Evolutionary conservation across 2,113 vertebrate species (phyloP).

Genomic region (Lepidothrix coronata): DNA sequence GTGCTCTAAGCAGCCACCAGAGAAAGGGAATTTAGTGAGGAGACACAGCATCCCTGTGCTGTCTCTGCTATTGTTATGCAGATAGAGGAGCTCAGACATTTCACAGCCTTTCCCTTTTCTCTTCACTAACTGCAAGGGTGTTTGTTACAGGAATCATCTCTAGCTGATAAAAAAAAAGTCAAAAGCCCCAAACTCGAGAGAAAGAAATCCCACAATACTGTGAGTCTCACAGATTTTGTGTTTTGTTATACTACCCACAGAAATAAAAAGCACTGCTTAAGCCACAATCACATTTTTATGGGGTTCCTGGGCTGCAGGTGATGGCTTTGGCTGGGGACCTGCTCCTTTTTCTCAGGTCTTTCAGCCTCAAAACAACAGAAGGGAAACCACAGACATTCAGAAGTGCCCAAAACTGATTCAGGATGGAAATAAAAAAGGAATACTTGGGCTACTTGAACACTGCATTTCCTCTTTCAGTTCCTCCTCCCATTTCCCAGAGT

Average conservation of each 20-base stretch:
- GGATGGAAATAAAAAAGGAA: neutral
- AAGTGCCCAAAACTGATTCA: neutral
- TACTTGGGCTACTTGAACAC: neutral
- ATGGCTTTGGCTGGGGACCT: fast-evolving
- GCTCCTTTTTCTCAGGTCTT: neutral
- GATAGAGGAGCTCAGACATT: neutral
- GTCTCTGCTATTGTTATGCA: neutral
- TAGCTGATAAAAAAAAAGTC: neutral
- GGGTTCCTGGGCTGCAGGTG: neutral
- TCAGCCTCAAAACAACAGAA: fast-evolving
- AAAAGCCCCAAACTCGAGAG: neutral
- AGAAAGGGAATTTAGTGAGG: neutral
- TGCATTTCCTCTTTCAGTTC: neutral
- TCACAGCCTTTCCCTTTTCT: neutral
- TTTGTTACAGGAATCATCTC: neutral
- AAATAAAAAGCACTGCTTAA: neutral
- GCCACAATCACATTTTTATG: neutral
- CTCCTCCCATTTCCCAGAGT: neutral
- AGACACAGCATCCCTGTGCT: neutral
- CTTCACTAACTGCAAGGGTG: neutral
- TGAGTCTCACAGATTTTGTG: neutral
- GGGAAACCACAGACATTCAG: neutral
- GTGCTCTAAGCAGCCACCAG: neutral
- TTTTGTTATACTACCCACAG: neutral
- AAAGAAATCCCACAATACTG: neutral